phyloP scores from a whole-genome alignment of 2,113 vertebrate genomes.

The Porphyrio hochstetteri region DNA sequence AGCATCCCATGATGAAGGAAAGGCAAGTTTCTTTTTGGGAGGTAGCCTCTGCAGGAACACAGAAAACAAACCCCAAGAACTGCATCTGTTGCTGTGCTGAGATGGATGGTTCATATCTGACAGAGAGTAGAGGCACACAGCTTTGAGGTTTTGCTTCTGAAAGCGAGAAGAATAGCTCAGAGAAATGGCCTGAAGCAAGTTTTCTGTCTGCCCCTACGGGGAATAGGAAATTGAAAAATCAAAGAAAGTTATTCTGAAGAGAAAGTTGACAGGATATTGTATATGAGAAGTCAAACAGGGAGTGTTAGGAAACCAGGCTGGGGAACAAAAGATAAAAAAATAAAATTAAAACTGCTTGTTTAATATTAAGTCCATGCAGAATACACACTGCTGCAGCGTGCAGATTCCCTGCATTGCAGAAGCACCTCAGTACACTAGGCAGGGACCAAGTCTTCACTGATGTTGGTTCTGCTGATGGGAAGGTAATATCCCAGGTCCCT shows the following conservation, averaged over 20 bases:
- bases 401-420: not conserved
- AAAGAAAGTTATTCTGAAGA: not conserved
- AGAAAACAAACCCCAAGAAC: not conserved
- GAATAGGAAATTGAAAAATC: not conserved
- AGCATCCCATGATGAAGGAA: not conserved
- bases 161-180: not conserved
- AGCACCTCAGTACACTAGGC: not conserved
- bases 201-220: not conserved
- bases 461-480: not conserved
- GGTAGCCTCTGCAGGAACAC: not conserved
- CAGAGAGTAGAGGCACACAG: rapidly evolving
- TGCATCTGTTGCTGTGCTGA: not conserved
- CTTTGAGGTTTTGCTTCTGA: not conserved
- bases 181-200: not conserved
- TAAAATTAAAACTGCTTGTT: not conserved
- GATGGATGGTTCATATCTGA: not conserved
- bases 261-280: not conserved
- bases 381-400: not conserved
- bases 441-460: not conserved
- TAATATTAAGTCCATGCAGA: not conserved
- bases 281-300: not conserved
- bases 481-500: not conserved
- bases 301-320: not conserved
- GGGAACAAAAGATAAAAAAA: not conserved
- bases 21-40: not conserved